phyloP scores from a whole-genome alignment of 1,140 invertebrate species.

The Papilio glaucus region DNA sequence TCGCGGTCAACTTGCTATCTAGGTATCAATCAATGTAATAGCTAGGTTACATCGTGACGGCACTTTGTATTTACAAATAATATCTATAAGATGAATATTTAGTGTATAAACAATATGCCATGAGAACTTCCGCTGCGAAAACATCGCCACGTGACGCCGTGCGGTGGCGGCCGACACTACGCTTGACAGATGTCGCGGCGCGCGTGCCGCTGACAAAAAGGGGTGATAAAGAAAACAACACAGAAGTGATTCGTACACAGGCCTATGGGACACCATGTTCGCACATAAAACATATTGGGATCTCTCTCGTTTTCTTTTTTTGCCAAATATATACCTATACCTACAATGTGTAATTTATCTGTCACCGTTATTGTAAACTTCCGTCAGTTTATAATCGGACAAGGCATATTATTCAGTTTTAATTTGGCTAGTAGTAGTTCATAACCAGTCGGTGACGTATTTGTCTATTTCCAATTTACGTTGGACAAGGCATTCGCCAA shows the following conservation, averaged over 20 bases:
- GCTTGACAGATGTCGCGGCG: conserved; percentile 6
- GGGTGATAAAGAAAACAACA: conserved; percentile 34
- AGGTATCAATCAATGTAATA: background rate
- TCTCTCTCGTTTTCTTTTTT: too few species aligned
- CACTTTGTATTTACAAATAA: background rate
- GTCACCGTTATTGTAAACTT: too few species aligned
- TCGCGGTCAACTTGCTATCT: too few species aligned
- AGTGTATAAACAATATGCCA: conserved; percentile 13
- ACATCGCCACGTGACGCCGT: conserved; percentile 7
- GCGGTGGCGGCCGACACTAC: conserved; percentile 1
- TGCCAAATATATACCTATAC: too few species aligned
- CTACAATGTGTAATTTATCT: too few species aligned
- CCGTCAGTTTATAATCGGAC: too few species aligned
- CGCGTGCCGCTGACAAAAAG: conserved; percentile 23
- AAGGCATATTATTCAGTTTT: too few species aligned
- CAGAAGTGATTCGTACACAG: conserved; percentile 6
- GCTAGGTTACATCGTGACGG: background rate
- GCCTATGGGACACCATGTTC: too few species aligned
- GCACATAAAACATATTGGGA: too few species aligned
- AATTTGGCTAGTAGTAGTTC: too few species aligned
- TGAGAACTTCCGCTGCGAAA: conserved; percentile 28
- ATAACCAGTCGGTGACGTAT: too few species aligned
- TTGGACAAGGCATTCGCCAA: background rate
- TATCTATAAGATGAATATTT: background rate
- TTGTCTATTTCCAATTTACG: too few species aligned